Percentiles rank a stretch among this genome's conserved stretches.
Conservation (phyloP, 92 coral and sea anemone species). For the Siderastrea radians region DNA sequence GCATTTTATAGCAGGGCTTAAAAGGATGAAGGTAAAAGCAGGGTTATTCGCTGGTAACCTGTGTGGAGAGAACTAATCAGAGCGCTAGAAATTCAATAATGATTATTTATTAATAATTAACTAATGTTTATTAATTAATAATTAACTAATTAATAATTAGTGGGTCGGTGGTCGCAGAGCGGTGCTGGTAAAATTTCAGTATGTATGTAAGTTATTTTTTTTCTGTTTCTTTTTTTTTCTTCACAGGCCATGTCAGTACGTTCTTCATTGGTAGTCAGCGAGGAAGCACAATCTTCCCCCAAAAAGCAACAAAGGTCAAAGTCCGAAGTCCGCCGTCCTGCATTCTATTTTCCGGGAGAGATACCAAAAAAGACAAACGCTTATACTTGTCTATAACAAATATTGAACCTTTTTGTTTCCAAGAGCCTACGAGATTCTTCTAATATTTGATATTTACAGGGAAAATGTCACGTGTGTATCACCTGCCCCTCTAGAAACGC, state of each 20-base stretch:
- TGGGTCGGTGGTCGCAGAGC: too few relatives aligned
- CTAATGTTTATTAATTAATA: too few relatives aligned
- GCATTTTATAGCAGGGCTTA: too few relatives aligned
- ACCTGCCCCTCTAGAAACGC: too few relatives aligned
- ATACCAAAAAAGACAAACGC: conserved; percentile 50
- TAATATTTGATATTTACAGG: neutral
- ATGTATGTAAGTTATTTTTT: neutral
- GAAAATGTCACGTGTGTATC: neutral
- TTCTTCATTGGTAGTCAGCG: conserved; percentile 29
- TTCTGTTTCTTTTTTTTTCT: neutral
- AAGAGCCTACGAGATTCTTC: neutral
- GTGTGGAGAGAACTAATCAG: too few relatives aligned
- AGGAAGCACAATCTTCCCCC: neutral
- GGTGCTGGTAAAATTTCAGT: too few relatives aligned
- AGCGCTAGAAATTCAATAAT: too few relatives aligned
- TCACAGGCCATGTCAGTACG: conserved; percentile 24
- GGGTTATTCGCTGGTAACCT: too few relatives aligned
- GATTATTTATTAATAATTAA: too few relatives aligned
- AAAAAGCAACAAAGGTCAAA: conserved; percentile 69
- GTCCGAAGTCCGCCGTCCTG: conserved; percentile 76
- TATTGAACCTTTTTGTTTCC: too few relatives aligned
- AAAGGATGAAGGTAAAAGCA: too few relatives aligned
- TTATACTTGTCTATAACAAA: conserved; percentile 60
- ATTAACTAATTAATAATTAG: too few relatives aligned
- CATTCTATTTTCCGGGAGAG: conserved; percentile 74